phyloP scores from a whole-genome alignment of 2,113 vertebrate genomes.

The Myotis lucifugus region DNA sequence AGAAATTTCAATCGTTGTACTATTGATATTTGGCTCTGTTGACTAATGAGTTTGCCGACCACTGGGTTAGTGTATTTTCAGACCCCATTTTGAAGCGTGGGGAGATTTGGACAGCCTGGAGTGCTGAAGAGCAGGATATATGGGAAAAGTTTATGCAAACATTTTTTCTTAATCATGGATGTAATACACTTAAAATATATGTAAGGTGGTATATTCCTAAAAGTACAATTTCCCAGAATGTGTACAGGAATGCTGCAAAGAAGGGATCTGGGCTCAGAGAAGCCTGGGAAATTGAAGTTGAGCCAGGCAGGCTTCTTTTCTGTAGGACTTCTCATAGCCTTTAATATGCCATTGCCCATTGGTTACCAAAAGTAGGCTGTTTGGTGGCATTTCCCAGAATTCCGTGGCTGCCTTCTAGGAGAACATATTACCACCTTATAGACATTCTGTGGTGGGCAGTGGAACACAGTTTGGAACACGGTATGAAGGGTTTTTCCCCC shows the following conservation, averaged over 20 bases:
- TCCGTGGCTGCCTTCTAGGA: background rate
- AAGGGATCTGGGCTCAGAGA: background rate
- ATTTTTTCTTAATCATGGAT: background rate
- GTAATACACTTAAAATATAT: background rate
- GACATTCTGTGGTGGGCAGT: background rate
- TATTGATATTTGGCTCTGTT: no score
- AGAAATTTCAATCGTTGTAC: no score
- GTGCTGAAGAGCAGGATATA: background rate
- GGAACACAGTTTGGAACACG: background rate
- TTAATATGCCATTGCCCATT: background rate
- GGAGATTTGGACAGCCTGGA: background rate
- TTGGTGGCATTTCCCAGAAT: background rate
- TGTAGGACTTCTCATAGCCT: background rate
- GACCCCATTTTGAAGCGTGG: background rate
- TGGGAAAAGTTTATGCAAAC: background rate
- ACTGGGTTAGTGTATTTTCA: background rate
- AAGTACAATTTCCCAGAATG: background rate
- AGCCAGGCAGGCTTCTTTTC: background rate
- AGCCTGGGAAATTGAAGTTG: background rate
- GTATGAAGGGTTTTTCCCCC: background rate
- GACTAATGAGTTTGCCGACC: no score
- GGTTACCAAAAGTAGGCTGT: background rate
- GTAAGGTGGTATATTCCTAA: background rate
- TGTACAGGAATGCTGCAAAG: background rate
- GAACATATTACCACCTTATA: background rate